phyloP scores from a whole-genome alignment of 2,888 invertebrate genomes.

The Artemia sp. region DNA sequence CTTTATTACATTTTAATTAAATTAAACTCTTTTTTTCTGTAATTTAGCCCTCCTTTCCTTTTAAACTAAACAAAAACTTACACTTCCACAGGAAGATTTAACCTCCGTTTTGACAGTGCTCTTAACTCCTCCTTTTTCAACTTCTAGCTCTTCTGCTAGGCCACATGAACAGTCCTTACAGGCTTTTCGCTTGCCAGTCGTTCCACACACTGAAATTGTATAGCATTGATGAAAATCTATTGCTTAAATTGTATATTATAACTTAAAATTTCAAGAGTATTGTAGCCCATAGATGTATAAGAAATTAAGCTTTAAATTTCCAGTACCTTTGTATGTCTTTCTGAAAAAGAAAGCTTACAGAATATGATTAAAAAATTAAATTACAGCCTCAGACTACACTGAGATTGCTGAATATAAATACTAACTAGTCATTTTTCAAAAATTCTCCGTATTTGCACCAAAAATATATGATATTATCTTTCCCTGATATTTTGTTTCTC shows the following conservation, averaged over 20 bases:
- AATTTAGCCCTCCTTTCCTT: too few relatives aligned
- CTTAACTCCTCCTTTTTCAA: slow-evolving; percentile 36
- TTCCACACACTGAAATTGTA: slow-evolving; percentile 48
- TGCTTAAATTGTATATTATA: not conserved
- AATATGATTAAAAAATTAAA: not conserved
- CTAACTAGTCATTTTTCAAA: too few relatives aligned
- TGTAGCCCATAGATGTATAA: not conserved
- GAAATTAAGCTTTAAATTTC: not conserved
- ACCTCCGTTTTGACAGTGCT: slow-evolving; percentile 26
- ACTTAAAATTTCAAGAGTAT: not conserved
- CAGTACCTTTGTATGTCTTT: not conserved
- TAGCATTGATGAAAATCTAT: slow-evolving; percentile 5
- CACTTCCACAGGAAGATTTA: slow-evolving; percentile 87
- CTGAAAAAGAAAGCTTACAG: not conserved
- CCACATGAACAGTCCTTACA: slow-evolving; percentile 98
- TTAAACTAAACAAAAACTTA: slow-evolving; percentile 38
- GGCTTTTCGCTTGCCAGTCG: slow-evolving; percentile 80
- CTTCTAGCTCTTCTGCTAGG: slow-evolving; percentile 73
- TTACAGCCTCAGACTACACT: too few relatives aligned
- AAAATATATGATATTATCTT: too few relatives aligned
- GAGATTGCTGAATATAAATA: too few relatives aligned
- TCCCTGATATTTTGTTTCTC: too few relatives aligned
- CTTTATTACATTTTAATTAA: too few relatives aligned
- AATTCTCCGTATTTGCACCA: too few relatives aligned
- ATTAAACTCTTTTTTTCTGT: too few relatives aligned